These are phyloP conservation scores for Arctocebus calabarensis DNA, from an alignment of 2,797 vertebrate genomes.

Conservation along the genomic window DNA sequence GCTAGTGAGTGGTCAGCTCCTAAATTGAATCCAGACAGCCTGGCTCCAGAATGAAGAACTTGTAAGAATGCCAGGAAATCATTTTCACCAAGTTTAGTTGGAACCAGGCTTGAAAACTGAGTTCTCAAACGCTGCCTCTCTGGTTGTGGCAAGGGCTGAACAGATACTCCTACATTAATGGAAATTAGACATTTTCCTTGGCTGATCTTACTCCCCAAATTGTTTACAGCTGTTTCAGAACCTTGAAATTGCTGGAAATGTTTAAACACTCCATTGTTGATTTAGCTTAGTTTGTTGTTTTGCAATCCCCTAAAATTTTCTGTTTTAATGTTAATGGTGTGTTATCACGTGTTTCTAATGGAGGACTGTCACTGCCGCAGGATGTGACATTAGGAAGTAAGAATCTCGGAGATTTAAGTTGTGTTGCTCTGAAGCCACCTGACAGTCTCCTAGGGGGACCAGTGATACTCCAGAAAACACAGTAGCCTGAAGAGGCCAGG, in stretches of 20 bases:
- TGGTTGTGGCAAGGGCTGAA: slow-evolving; percentile 37
- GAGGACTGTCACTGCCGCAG: not conserved
- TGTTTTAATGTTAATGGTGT: slow-evolving; percentile 49
- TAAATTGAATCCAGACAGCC: slow-evolving; percentile 64
- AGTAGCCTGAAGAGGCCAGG: not conserved
- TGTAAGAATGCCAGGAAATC: slow-evolving; percentile 66
- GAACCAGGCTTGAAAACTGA: slow-evolving; percentile 66
- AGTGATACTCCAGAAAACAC: not conserved
- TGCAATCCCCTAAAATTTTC: slow-evolving; percentile 54
- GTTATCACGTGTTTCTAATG: slow-evolving; percentile 13
- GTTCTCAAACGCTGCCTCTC: slow-evolving; percentile 56
- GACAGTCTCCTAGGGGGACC: not conserved
- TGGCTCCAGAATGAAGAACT: slow-evolving; percentile 66
- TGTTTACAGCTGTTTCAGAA: slow-evolving; percentile 77
- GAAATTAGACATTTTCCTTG: slow-evolving; percentile 77
- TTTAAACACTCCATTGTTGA: slow-evolving; percentile 75
- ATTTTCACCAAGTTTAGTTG: slow-evolving; percentile 74
- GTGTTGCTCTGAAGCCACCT: not conserved
- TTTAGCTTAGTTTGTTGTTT: slow-evolving; percentile 75
- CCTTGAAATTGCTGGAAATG: slow-evolving; percentile 68
- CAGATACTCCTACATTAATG: slow-evolving; percentile 70
- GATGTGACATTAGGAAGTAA: not conserved
- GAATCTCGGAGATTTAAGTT: not conserved
- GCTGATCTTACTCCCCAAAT: slow-evolving; percentile 72
- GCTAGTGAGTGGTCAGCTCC: slow-evolving; percentile 47